A percentile compares a stretch with the other conserved stretches of the same genome.
Evolutionary conservation across 2,888 invertebrate species (phyloP).

Genomic region (Prosapia bicincta): DNA sequence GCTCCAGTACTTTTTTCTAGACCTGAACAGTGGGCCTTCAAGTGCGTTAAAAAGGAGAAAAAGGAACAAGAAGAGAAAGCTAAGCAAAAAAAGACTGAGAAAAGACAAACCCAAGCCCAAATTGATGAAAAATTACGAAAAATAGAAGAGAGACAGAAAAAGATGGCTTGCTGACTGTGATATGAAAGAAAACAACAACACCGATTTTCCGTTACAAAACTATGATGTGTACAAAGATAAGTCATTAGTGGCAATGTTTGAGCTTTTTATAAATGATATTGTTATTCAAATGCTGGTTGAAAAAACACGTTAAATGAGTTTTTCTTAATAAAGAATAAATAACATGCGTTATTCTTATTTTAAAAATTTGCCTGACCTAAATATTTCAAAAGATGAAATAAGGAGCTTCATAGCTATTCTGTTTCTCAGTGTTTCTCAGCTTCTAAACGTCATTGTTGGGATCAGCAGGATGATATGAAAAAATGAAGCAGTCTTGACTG

Average conservation of each 20-base stretch:
- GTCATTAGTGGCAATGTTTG: slow-evolving; percentile 4
- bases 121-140: too few relatives aligned
- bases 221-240: slow-evolving; percentile 21
- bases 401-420: slow-evolving; percentile 35
- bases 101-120: too few relatives aligned
- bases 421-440: slow-evolving; percentile 33
- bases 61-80: too few relatives aligned
- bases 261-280: slow-evolving; percentile 21
- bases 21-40: too few relatives aligned
- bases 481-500: slow-evolving; percentile 31
- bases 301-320: too few relatives aligned
- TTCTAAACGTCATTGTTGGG: slow-evolving; percentile 32
- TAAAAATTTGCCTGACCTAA: slow-evolving; percentile 9
- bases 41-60: too few relatives aligned
- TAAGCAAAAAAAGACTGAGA: too few relatives aligned
- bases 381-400: slow-evolving; percentile 16
- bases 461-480: slow-evolving; percentile 24
- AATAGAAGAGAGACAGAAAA: too few relatives aligned
- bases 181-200: too few relatives aligned
- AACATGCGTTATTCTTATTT: slow-evolving; percentile 10
- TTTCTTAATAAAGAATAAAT: too few relatives aligned
- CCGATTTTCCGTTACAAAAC: slow-evolving; percentile 20
- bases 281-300: slow-evolving; percentile 6
- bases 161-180: too few relatives aligned
- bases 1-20: too few relatives aligned